Conservation (phyloP, 2,888 invertebrate genomes). For the Venusia cambrica region DNA sequence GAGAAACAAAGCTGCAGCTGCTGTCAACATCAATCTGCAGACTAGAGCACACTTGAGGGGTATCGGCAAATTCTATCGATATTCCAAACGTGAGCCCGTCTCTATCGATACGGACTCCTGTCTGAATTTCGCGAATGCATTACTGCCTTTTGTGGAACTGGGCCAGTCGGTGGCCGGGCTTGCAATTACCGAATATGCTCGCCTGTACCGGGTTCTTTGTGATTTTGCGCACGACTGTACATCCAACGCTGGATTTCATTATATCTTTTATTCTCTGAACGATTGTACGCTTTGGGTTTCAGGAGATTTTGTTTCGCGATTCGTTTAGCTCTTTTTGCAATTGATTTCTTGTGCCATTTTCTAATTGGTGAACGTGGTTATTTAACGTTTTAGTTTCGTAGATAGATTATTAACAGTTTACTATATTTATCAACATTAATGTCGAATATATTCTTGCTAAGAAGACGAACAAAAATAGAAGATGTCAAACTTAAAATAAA, state of each 20-base stretch:
- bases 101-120: conserved; percentile 38
- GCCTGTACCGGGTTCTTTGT: conserved; percentile 44
- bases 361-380: conserved; percentile 17
- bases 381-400: conserved; percentile 1
- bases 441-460: too few relatives aligned
- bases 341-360: conserved; percentile 29
- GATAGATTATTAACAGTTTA: too few relatives aligned
- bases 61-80: conserved; percentile 37
- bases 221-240: conserved; percentile 40
- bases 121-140: conserved; percentile 51
- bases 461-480: too few relatives aligned
- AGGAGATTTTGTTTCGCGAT: conserved; percentile 39
- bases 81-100: conserved; percentile 32
- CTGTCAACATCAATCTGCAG: conserved; percentile 34
- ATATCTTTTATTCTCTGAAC: conserved; percentile 35
- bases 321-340: conserved; percentile 30
- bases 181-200: conserved; percentile 49
- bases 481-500: too few relatives aligned
- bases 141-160: conserved; percentile 46
- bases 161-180: conserved; percentile 42
- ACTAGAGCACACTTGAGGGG: conserved; percentile 30
- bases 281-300: conserved; percentile 33
- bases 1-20: conserved; percentile 23
- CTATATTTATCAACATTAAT: too few relatives aligned
- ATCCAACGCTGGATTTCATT: conserved; percentile 30